These are phyloP conservation scores for Entelurus aequoreus DNA, from an alignment of 2,113 vertebrate species.

Conservation along the genomic window DNA sequence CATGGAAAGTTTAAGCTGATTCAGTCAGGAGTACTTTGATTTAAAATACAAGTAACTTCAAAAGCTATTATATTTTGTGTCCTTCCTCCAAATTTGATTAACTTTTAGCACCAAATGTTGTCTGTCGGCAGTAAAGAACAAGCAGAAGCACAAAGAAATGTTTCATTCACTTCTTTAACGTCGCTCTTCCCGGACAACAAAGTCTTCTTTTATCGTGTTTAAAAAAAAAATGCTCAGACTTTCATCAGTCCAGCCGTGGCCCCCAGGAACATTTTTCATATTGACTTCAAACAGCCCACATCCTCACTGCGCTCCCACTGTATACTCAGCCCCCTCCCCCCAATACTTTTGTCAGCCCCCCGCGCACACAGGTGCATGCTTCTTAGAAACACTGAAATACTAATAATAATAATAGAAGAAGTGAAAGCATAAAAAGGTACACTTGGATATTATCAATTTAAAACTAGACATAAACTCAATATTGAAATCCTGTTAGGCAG, in stretches of 20 bases:
- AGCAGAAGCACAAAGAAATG: background rate
- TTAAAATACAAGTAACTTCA: no score
- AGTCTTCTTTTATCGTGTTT: background rate
- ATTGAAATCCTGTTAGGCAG: no score
- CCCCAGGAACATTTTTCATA: conserved; percentile 34
- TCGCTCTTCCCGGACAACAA: background rate
- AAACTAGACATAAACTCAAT: no score
- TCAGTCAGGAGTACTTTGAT: no score
- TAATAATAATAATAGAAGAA: no score
- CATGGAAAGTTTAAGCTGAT: no score
- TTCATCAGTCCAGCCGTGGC: conserved; percentile 51
- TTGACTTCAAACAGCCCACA: conserved; percentile 23
- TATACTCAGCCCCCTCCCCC: background rate
- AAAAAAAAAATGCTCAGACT: conserved; percentile 50
- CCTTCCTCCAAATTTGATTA: background rate
- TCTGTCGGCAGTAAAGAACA: background rate
- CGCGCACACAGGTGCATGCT: background rate
- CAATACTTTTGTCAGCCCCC: background rate
- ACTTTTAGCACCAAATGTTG: background rate
- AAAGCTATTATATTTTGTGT: background rate
- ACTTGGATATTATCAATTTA: no score
- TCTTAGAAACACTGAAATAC: no score
- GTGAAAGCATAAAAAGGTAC: no score
- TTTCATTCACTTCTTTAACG: background rate
- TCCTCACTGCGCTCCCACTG: conserved; percentile 11